Conservation (phyloP, 2,888 invertebrate species). For the Eustalomyia histrio region DNA sequence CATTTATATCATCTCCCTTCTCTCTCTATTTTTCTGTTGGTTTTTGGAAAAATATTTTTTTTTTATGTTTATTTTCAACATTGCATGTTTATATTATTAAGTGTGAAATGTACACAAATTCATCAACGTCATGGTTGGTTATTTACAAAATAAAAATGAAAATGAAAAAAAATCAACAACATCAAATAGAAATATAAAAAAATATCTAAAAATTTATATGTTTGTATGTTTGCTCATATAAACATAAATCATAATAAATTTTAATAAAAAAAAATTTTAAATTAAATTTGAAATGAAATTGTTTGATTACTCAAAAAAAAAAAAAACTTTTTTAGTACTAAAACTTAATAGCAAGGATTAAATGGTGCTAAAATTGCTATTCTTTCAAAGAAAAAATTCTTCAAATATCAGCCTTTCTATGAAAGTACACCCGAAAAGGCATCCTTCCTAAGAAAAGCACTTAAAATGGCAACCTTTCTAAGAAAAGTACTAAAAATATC, state of each 20-base stretch:
- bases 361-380: too few species aligned
- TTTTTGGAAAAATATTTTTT: neutral
- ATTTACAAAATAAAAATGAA: slow-evolving; percentile 21
- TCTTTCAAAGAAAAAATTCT: too few species aligned
- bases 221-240: neutral
- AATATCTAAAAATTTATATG: too few species aligned
- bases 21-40: neutral
- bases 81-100: slow-evolving; percentile 60
- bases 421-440: too few species aligned
- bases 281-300: neutral
- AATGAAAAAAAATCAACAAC: slow-evolving; percentile 1
- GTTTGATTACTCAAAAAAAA: neutral
- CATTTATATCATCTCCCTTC: neutral
- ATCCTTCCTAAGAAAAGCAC: too few species aligned
- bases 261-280: neutral
- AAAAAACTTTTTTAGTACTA: too few species aligned
- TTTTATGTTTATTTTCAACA: slow-evolving; percentile 13
- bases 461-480: too few species aligned
- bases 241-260: slow-evolving; percentile 4
- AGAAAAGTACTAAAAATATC: too few species aligned
- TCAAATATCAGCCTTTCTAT: too few species aligned
- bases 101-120: slow-evolving; percentile 57
- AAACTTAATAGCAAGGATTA: too few species aligned
- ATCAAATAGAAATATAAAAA: neutral
- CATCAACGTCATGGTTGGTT: slow-evolving; percentile 52